Evolutionary conservation across 2,888 invertebrate species (phyloP).

Genomic region (Pyrrhosoma nymphula): DNA sequence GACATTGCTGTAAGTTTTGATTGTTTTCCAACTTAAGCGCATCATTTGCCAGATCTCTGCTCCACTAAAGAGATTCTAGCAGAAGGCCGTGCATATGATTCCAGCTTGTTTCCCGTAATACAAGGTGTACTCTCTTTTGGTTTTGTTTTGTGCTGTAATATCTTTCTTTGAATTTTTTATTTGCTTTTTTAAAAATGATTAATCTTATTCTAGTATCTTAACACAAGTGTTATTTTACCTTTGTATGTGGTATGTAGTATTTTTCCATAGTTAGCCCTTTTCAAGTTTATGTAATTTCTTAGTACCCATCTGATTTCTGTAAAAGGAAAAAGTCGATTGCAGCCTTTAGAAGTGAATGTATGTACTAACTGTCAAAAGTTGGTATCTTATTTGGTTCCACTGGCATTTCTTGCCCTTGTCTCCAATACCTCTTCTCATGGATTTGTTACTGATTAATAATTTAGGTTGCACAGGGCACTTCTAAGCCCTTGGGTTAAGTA

Average conservation of each 20-base stretch:
- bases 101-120: background rate
- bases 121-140: background rate
- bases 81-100: background rate
- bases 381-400: too few species aligned
- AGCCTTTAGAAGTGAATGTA: too few species aligned
- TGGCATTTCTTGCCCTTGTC: too few species aligned
- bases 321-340: too few species aligned
- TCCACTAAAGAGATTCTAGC: background rate
- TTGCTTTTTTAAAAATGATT: background rate
- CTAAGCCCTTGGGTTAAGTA: too few species aligned
- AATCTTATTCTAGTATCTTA: background rate
- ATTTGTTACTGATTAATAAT: too few species aligned
- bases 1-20: conserved; percentile 51
- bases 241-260: background rate
- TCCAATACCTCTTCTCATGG: too few species aligned
- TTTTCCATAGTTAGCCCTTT: background rate
- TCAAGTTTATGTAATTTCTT: background rate
- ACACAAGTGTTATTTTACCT: background rate
- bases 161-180: background rate
- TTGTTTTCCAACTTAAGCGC: background rate
- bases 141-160: background rate
- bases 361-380: too few species aligned
- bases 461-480: too few species aligned
- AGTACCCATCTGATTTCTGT: too few species aligned
- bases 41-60: background rate